A percentile compares a stretch with the other conserved stretches of the same genome.
These are phyloP conservation scores for Xyrauchen texanus DNA, from an alignment of 2,113 vertebrate species.

Conservation along the genomic window DNA sequence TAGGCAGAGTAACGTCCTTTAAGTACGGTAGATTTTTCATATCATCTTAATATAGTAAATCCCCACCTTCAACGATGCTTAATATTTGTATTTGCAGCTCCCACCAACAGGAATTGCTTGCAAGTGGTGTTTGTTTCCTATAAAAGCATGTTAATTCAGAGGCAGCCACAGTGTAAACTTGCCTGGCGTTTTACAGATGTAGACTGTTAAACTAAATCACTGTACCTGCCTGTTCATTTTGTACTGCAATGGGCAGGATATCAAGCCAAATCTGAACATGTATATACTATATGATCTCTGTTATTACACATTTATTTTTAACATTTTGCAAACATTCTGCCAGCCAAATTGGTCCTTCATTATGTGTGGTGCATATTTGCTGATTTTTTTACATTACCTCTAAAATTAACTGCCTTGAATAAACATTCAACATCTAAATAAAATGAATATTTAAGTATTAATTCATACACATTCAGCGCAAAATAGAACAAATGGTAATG, in stretches of 20 bases:
- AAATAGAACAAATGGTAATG: neutral
- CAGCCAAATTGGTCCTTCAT: slow-evolving; percentile 15
- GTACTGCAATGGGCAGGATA: slow-evolving; percentile 62
- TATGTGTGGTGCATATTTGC: slow-evolving; percentile 1
- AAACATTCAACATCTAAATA: neutral
- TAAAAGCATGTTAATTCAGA: slow-evolving; percentile 75
- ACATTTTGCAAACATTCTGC: slow-evolving; percentile 37
- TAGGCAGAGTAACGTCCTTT: no score
- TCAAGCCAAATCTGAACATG: slow-evolving; percentile 62
- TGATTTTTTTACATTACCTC: slow-evolving; percentile 8
- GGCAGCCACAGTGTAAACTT: slow-evolving; percentile 73
- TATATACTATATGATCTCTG: slow-evolving; percentile 58
- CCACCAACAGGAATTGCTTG: slow-evolving; percentile 72
- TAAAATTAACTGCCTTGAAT: slow-evolving; percentile 15
- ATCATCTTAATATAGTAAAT: slow-evolving; percentile 43
- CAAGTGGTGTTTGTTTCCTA: slow-evolving; percentile 76
- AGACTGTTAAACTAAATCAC: slow-evolving; percentile 73
- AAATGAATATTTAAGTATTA: neutral
- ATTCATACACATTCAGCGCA: neutral
- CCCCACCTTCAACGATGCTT: slow-evolving; percentile 49
- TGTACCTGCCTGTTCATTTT: slow-evolving; percentile 73
- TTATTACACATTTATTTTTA: slow-evolving; percentile 33
- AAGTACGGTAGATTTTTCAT: neutral
- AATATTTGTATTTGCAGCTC: slow-evolving; percentile 69
- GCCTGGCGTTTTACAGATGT: slow-evolving; percentile 74